These are phyloP conservation scores for Syngnathus typhle DNA, from an alignment of 2,113 vertebrate species.

Conservation along the genomic window DNA sequence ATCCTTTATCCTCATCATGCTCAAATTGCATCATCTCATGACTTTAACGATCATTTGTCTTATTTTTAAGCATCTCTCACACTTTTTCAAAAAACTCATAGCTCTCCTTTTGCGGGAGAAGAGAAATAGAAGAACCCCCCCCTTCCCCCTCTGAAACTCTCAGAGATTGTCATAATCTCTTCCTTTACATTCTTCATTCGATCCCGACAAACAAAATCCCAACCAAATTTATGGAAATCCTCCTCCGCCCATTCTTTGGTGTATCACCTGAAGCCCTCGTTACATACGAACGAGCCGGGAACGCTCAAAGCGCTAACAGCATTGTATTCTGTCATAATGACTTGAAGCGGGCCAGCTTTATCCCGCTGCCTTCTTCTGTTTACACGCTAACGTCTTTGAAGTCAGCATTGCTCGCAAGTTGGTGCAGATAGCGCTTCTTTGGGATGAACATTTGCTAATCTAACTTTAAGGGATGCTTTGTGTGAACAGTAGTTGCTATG, in stretches of 20 bases:
- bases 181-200: constrained; percentile 5
- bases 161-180: background rate
- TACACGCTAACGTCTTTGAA: constrained; percentile 1
- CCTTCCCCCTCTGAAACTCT: background rate
- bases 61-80: background rate
- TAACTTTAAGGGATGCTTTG: background rate
- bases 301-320: background rate
- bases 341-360: background rate
- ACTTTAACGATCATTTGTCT: background rate
- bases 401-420: background rate
- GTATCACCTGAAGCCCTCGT: constrained; percentile 2
- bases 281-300: background rate
- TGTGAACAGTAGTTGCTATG: background rate
- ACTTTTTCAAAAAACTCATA: background rate
- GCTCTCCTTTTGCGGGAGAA: background rate
- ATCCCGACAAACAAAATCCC: background rate
- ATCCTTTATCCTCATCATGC: too few relatives aligned
- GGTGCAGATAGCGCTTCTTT: background rate
- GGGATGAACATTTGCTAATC: background rate
- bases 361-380: background rate
- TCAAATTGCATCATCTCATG: background rate
- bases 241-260: background rate
- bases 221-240: constrained; percentile 2
- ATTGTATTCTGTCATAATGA: background rate
- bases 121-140: constrained; percentile 1